Conservation (phyloP, 1,140 invertebrate species). For the Stegodyphus dumicola region DNA sequence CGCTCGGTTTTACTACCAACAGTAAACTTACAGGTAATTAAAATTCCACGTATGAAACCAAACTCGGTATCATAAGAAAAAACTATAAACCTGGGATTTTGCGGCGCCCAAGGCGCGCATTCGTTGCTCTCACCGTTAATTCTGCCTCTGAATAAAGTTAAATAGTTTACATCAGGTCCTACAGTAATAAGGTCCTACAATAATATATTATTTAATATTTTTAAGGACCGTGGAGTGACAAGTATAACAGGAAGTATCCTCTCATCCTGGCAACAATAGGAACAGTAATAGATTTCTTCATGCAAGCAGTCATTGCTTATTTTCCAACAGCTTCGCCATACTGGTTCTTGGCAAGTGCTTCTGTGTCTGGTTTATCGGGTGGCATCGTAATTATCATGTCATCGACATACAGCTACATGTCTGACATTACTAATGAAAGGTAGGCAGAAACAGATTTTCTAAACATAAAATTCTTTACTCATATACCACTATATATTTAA, state of each 20-base stretch:
- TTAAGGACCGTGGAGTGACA: conserved; percentile 74
- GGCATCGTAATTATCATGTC: conserved; percentile 44
- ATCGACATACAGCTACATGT: neutral
- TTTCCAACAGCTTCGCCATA: conserved; percentile 14
- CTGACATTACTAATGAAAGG: conserved; percentile 37
- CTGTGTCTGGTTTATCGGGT: conserved; percentile 24
- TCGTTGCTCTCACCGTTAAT: no score
- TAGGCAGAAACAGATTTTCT: neutral
- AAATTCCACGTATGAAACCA: neutral
- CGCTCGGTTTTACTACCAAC: no score
- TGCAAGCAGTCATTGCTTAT: conserved; percentile 13
- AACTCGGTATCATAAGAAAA: neutral
- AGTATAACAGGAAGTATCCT: conserved; percentile 83
- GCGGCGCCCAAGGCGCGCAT: no score
- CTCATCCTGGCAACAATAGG: conserved; percentile 84
- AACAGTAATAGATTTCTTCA: conserved; percentile 75
- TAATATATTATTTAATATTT: neutral
- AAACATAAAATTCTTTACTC: neutral
- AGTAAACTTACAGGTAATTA: no score
- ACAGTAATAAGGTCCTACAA: neutral
- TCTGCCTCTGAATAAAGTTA: neutral
- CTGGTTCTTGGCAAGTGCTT: conserved; percentile 6
- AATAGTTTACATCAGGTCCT: neutral
- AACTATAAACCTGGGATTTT: neutral
- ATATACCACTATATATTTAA: neutral